Conservation (phyloP, 2,797 vertebrate genomes). For the Odontamblyopus rebecca region DNA sequence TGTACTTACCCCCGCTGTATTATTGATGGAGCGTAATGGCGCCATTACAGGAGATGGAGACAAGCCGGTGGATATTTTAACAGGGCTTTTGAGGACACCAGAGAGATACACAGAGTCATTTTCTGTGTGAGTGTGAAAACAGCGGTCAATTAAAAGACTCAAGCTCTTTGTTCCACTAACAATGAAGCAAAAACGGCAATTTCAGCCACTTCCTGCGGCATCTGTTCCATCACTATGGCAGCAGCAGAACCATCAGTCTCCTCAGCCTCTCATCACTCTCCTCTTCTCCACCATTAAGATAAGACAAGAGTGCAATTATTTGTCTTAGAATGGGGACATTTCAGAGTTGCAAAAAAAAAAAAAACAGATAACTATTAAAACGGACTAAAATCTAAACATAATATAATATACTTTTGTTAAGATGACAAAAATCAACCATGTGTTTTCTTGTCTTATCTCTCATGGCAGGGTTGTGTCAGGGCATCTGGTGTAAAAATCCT, state of each 20-base stretch:
- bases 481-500: background rate
- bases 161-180: constrained; percentile 5
- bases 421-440: too few species aligned
- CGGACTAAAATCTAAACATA: too few species aligned
- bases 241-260: background rate
- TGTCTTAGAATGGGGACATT: too few species aligned
- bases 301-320: too few species aligned
- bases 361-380: too few species aligned
- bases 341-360: too few species aligned
- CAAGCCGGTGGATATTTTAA: constrained; percentile 76
- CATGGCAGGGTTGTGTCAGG: background rate
- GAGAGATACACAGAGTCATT: constrained; percentile 16
- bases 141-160: constrained; percentile 9
- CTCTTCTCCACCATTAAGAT: background rate
- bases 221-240: background rate
- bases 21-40: constrained; percentile 90
- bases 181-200: background rate
- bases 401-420: too few species aligned
- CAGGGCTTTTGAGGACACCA: constrained; percentile 63
- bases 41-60: constrained; percentile 74
- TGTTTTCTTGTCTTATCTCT: too few species aligned
- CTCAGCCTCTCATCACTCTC: background rate
- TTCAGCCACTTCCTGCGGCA: background rate
- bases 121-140: constrained; percentile 3
- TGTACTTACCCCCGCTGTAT: constrained; percentile 74